phyloP scores from a whole-genome alignment of 1,140 invertebrate species.

The Riptortus pedestris region DNA sequence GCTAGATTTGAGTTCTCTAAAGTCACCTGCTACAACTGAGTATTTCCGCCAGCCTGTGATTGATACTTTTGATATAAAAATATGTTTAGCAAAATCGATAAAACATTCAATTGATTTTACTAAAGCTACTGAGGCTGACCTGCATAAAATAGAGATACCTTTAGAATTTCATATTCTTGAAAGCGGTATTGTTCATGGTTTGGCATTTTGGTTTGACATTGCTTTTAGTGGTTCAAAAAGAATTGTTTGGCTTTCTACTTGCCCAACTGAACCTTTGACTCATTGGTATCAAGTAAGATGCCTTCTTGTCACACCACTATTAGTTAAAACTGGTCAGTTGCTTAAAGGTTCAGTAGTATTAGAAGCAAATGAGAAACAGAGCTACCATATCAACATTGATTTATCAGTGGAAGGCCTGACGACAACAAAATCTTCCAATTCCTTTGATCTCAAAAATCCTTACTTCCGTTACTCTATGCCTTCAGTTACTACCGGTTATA shows the following conservation, averaged over 20 bases:
- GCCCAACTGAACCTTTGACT: constrained; percentile 94
- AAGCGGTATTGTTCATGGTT: constrained; percentile 87
- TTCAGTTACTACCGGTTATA: neutral
- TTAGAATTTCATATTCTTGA: constrained; percentile 86
- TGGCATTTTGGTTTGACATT: constrained; percentile 99
- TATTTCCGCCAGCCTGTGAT: constrained; percentile 98
- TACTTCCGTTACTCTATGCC: constrained; percentile 72
- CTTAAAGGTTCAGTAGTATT: constrained; percentile 78
- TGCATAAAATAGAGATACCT: constrained; percentile 90
- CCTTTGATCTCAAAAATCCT: constrained; percentile 94
- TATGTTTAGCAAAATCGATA: constrained; percentile 90
- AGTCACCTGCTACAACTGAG: constrained; percentile 87
- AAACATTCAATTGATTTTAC: constrained; percentile 93
- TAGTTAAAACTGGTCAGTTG: constrained; percentile 87
- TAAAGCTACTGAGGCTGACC: constrained; percentile 81
- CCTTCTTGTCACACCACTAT: constrained; percentile 82
- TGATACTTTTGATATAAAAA: constrained; percentile 96
- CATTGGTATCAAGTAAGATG: constrained; percentile 99
- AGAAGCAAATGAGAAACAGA: constrained; percentile 85
- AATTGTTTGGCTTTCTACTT: constrained; percentile 94
- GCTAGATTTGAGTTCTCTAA: constrained; percentile 81
- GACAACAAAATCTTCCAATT: constrained; percentile 67
- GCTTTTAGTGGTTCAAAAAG: constrained; percentile 84
- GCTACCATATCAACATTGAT: constrained; percentile 97
- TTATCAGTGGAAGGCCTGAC: constrained; percentile 78